phyloP scores from a whole-genome alignment of 1,140 invertebrate genomes.

The Calosoma granatense region DNA sequence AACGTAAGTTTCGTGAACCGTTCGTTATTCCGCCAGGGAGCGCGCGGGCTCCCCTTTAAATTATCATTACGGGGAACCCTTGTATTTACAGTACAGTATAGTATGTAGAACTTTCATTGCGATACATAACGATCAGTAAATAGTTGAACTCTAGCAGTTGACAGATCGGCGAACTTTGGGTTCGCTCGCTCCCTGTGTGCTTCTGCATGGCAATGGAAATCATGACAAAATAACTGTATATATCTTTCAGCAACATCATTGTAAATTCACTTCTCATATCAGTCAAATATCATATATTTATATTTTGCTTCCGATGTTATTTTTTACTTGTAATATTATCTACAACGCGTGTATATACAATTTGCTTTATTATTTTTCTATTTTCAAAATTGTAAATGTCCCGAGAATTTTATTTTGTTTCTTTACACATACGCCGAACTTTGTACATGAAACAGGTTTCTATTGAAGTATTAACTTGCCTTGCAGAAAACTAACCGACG shows the following conservation, averaged over 20 bases:
- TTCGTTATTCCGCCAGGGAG: conserved; percentile 15
- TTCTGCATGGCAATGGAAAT: conserved; percentile 6
- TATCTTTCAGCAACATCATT: too few species aligned
- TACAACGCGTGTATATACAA: too few species aligned
- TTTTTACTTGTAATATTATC: background rate
- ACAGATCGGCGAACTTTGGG: conserved; percentile 15
- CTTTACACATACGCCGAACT: too few species aligned
- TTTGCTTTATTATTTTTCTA: background rate
- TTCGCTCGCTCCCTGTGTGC: conserved; percentile 19
- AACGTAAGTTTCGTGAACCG: conserved; percentile 67
- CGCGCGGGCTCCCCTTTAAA: conserved; percentile 6
- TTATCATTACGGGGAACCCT: background rate
- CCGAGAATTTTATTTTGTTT: background rate
- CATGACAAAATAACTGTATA: background rate
- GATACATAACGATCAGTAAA: too few species aligned
- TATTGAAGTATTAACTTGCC: background rate
- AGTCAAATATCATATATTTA: background rate
- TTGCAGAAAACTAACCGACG: background rate
- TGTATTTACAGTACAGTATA: too few species aligned
- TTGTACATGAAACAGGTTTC: too few species aligned
- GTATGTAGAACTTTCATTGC: too few species aligned
- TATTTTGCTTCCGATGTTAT: background rate
- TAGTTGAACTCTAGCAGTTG: conserved; percentile 4
- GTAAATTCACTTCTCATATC: too few species aligned
- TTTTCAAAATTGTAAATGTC: background rate